Evolutionary conservation across 1,140 invertebrate species (phyloP), one percentile per base, ranked within the genome.

Genomic region (Cylas formicarius): DNA sequence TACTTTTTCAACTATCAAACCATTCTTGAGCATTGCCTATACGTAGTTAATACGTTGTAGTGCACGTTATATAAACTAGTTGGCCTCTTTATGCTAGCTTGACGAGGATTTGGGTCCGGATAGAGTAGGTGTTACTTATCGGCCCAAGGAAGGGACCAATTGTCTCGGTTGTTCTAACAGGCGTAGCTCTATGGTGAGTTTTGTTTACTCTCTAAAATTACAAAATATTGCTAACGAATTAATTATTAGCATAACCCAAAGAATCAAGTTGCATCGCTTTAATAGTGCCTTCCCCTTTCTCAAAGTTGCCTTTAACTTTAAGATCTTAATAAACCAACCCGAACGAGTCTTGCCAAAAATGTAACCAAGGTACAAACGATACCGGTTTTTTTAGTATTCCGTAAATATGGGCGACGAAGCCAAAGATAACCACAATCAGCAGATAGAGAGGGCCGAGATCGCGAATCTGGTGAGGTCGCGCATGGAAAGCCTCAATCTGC

Each of bases 401-500:
- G 76, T 85, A 47, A 86, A 82, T 53, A 71, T 86, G 60, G 78
- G 76, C 0, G 85, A 90, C 57, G 87, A 90, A 64, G 87, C 86
- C 0, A 74, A 81, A 36, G 84, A 90, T 63, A 89, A 87, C 61
- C 85, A 90, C 62, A 78, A 80, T 11, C 85, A 92, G 60, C 85
- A 90, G 65, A 93, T 93, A 38, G 92, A 97, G 63, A 68, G 91
- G 22, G 90, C 93, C 0, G 93, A 97, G 71, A 96, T 97, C 26
- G 86, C 87, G 0, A 96, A 96, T 65, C 68, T 96, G 49, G 92
- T 97, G 1, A 76, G 88, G 28, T 92, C 90, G 13, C 72, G 93
- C 14, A 95, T 97, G 90, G 86, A 91, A 52, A 92, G 88, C 17
- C 65, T 97, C 2, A 91, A 92, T 47, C 71, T 97, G 33, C 90